phyloP scores from a whole-genome alignment of 2,888 invertebrate genomes.

The Clusia tigrina region DNA sequence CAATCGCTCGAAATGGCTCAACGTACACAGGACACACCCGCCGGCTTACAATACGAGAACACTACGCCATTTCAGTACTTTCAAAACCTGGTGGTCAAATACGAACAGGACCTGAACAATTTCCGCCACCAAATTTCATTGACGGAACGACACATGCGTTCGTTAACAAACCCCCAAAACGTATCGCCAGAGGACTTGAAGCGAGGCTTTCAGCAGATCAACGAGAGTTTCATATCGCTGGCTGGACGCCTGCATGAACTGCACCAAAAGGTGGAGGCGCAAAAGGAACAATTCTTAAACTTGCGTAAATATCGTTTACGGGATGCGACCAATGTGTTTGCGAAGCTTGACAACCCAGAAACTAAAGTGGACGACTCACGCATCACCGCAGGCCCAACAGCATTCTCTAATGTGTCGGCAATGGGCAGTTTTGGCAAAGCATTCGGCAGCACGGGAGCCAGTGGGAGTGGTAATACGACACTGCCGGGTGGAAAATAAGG shows the following conservation, averaged over 20 bases:
- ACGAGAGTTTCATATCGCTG: conserved; percentile 85
- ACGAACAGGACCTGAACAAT: conserved; percentile 74
- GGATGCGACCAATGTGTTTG: conserved; percentile 81
- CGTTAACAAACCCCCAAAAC: conserved; percentile 69
- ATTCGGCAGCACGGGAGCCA: conserved; percentile 1
- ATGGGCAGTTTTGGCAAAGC: conserved; percentile 55
- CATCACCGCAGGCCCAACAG: conserved; percentile 71
- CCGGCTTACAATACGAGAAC: conserved; percentile 80
- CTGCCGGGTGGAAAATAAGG: conserved; percentile 11
- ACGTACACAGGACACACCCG: conserved; percentile 78
- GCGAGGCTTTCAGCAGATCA: conserved; percentile 79
- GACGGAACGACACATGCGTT: conserved; percentile 76
- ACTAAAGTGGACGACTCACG: conserved; percentile 60
- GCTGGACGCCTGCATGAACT: conserved; percentile 87
- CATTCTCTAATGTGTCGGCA: conserved; percentile 66
- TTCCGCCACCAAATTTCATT: conserved; percentile 77
- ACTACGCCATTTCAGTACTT: conserved; percentile 77
- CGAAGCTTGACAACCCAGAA: conserved; percentile 62
- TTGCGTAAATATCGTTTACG: conserved; percentile 76
- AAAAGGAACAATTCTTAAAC: conserved; percentile 86
- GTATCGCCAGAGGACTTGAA: conserved; percentile 80
- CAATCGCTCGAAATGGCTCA: conserved; percentile 81
- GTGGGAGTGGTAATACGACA: conserved; percentile 16
- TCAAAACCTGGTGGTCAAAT: conserved; percentile 72
- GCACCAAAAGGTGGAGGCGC: conserved; percentile 77